Conservation (phyloP, 2,113 vertebrate species). For the Orthonyx spaldingii region DNA sequence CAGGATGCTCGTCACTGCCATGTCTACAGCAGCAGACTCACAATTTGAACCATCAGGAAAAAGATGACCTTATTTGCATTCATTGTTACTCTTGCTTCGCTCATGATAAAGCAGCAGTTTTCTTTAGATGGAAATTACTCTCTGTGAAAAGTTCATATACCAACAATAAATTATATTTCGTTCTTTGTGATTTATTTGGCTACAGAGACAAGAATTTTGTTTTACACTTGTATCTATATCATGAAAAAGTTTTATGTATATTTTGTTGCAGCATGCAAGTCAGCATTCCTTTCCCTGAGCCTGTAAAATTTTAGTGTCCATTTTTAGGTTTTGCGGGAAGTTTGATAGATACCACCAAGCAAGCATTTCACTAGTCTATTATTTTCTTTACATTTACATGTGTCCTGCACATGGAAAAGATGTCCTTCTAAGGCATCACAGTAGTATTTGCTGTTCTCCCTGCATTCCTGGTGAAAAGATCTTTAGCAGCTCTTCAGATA, state of each 20-base stretch:
- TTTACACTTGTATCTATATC: not conserved
- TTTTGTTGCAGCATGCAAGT: not conserved
- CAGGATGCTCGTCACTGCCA: not conserved
- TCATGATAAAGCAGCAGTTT: not conserved
- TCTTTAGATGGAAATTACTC: not conserved
- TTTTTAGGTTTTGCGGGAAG: not conserved
- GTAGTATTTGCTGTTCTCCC: not conserved
- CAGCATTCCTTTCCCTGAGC: not conserved
- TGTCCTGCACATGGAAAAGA: not conserved
- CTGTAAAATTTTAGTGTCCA: not conserved
- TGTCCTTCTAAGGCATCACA: not conserved
- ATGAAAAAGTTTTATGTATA: not conserved
- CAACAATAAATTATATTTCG: not conserved
- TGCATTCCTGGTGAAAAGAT: not conserved
- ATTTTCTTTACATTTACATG: not conserved
- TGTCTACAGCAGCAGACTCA: not conserved
- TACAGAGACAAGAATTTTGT: not conserved
- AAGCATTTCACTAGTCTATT: not conserved
- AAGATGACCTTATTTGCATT: not conserved
- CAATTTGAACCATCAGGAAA: not conserved
- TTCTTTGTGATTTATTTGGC: not conserved
- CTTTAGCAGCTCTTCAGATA: not conserved
- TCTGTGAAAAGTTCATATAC: not conserved
- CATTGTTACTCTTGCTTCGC: not conserved
- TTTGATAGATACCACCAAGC: not conserved